Percentiles rank a stretch among this genome's conserved stretches.
phyloP scores from a whole-genome alignment of 2,113 vertebrate genomes.

The Platycercus adscitus region DNA sequence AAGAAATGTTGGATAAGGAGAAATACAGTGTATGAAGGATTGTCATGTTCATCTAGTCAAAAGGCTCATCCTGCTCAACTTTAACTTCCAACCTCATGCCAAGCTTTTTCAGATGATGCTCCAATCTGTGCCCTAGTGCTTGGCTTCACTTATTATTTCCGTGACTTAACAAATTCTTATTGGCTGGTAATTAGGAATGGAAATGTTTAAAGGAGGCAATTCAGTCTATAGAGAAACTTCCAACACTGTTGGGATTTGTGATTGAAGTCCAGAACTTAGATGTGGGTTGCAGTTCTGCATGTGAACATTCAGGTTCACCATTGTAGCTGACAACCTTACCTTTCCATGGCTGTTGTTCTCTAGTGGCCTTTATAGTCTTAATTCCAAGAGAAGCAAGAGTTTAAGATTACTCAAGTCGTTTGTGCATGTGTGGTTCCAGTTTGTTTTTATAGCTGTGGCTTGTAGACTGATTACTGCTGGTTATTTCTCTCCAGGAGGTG shows the following conservation, averaged over 20 bases:
- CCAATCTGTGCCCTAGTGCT: fast-evolving
- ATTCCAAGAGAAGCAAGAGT: not conserved
- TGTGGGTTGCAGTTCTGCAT: fast-evolving
- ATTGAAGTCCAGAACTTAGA: not conserved
- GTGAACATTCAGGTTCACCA: not conserved
- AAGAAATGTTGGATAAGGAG: not conserved
- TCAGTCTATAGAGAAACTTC: not conserved
- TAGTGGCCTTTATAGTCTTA: not conserved
- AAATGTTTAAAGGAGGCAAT: not conserved
- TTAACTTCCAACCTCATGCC: not conserved
- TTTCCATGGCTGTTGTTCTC: not conserved
- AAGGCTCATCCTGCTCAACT: not conserved
- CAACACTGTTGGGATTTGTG: fast-evolving
- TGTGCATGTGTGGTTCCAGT: not conserved
- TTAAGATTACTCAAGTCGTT: not conserved
- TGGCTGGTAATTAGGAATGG: not conserved
- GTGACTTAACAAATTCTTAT: not conserved
- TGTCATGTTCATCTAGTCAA: not conserved
- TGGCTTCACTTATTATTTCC: not conserved
- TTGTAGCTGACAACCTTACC: not conserved
- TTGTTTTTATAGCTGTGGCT: not conserved
- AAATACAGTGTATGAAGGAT: not conserved
- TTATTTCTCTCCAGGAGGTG: not conserved
- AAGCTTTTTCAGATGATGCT: not conserved
- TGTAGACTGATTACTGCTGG: slow-evolving; percentile 1